Conservation (phyloP, 2,797 vertebrate species). For the Clarias platycephalus region DNA sequence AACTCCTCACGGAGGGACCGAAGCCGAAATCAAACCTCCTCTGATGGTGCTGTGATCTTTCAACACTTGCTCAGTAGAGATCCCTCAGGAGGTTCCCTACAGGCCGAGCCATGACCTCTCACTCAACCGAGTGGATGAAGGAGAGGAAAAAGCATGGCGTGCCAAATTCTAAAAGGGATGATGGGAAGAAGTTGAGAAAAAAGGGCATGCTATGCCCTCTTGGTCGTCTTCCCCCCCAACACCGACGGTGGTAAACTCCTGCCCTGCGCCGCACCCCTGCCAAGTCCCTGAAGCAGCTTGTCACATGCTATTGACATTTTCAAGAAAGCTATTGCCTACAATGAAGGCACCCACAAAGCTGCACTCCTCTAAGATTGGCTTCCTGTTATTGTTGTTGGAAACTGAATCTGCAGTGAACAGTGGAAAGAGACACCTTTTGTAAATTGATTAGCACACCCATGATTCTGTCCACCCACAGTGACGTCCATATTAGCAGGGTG, state of each 20-base stretch:
- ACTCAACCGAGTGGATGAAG: slow-evolving; percentile 70
- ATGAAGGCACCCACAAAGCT: slow-evolving; percentile 58
- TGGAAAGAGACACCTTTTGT: slow-evolving; percentile 18
- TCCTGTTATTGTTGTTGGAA: slow-evolving; percentile 24
- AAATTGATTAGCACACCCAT: slow-evolving; percentile 6
- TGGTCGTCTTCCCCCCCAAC: slow-evolving; percentile 53
- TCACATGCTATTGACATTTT: slow-evolving; percentile 67
- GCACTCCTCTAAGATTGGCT: slow-evolving; percentile 51
- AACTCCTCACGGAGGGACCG: slow-evolving; percentile 12
- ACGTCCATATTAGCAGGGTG: slow-evolving; percentile 34
- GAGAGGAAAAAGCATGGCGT: slow-evolving; percentile 58
- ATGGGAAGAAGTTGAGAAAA: slow-evolving; percentile 60
- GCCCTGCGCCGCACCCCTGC: slow-evolving; percentile 50
- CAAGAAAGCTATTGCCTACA: slow-evolving; percentile 61
- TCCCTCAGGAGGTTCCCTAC: slow-evolving; percentile 67
- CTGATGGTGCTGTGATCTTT: slow-evolving; percentile 73
- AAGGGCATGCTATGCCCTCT: slow-evolving; percentile 40
- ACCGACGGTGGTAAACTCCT: slow-evolving; percentile 51
- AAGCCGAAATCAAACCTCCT: slow-evolving; percentile 64
- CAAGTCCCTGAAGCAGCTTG: slow-evolving; percentile 63
- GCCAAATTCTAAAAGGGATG: slow-evolving; percentile 53
- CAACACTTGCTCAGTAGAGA: slow-evolving; percentile 68
- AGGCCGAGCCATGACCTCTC: slow-evolving; percentile 73
- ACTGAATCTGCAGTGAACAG: slow-evolving; percentile 10
- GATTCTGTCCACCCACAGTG: not conserved